These are phyloP conservation scores for Aurelia aurita DNA, from an alignment of 30 jellyfish, hydroid and myxozoan genomes.

Conservation along the genomic window DNA sequence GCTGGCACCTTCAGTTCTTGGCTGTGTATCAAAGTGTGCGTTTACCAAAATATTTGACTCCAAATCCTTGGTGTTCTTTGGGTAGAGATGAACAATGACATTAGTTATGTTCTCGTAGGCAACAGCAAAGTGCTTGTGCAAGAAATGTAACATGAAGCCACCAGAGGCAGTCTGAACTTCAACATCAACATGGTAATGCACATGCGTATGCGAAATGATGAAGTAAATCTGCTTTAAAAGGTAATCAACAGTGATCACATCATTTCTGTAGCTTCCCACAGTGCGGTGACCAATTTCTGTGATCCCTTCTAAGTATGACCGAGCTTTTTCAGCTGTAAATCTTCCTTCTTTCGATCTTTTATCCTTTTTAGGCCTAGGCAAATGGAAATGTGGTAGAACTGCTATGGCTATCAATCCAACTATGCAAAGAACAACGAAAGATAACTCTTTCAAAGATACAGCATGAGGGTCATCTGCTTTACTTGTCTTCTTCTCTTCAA, in stretches of 20 bases:
- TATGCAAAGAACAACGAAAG: conserved; percentile 26
- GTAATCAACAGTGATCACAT: conserved; percentile 78
- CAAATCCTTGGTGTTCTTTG: conserved; percentile 50
- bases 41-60: conserved; percentile 66
- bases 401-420: conserved; percentile 33
- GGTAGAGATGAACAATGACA: conserved; percentile 83
- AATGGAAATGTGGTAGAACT: conserved; percentile 54
- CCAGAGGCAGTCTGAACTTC: conserved; percentile 93
- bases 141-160: conserved; percentile 58
- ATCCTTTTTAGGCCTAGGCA: conserved; percentile 73
- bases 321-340: conserved; percentile 92
- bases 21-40: conserved; percentile 92
- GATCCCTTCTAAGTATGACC: conserved; percentile 70
- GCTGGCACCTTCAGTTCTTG: conserved; percentile 94
- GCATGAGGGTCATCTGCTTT: not conserved
- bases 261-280: conserved; percentile 90
- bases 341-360: conserved; percentile 39
- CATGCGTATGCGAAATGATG: conserved; percentile 66
- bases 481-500: not conserved
- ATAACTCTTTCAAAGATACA: conserved; percentile 24
- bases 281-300: conserved; percentile 89
- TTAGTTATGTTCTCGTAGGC: conserved; percentile 90
- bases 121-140: conserved; percentile 68
- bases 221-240: conserved; percentile 67
- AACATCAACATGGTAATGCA: conserved; percentile 70